Conservation (phyloP, 2,113 vertebrate genomes). For the Nothoprocta pentlandii region DNA sequence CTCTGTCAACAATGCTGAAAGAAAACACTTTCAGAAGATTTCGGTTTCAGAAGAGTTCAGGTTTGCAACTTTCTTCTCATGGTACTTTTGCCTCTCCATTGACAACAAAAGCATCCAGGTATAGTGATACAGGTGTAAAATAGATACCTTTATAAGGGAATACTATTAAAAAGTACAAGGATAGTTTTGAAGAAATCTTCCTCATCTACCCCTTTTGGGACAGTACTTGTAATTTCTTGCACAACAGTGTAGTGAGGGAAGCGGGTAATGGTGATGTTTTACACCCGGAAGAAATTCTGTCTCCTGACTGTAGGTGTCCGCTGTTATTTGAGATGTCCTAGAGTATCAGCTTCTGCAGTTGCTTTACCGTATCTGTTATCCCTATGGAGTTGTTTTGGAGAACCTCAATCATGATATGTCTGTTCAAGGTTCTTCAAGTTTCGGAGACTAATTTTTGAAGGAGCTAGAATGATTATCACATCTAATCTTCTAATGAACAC, state of each 20-base stretch:
- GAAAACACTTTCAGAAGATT: background rate
- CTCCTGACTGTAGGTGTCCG: background rate
- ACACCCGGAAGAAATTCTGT: accelerated
- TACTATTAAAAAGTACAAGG: background rate
- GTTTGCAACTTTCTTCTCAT: accelerated
- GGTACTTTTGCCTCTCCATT: background rate
- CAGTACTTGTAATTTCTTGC: background rate
- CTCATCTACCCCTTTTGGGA: too few relatives aligned
- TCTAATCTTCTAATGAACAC: background rate
- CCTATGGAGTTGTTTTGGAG: background rate
- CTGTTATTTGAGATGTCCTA: background rate
- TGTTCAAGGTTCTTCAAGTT: background rate
- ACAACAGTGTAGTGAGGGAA: background rate
- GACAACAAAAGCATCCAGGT: background rate
- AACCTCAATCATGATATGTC: background rate
- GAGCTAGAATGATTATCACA: background rate
- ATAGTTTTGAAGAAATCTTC: background rate
- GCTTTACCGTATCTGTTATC: background rate
- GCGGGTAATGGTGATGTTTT: background rate
- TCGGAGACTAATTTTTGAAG: background rate
- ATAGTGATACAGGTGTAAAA: background rate
- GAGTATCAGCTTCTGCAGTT: background rate
- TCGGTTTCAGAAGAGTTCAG: background rate
- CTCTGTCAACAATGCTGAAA: background rate
- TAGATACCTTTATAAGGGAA: background rate